phyloP scores from a whole-genome alignment of 2,797 vertebrate genomes.

The Eospalax fontanierii region DNA sequence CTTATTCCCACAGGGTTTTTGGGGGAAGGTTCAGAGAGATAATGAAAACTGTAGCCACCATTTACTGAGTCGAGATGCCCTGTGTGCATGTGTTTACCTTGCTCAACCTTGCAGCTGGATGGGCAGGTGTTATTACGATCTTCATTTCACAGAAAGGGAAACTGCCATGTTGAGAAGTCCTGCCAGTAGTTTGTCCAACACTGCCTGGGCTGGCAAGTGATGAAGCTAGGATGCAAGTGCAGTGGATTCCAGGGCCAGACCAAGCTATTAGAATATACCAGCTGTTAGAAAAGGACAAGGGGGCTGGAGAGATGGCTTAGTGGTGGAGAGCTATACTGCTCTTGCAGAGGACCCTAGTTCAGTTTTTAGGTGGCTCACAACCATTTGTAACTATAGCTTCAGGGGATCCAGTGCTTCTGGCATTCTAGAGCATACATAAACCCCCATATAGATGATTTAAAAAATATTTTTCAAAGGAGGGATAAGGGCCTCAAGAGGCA shows the following conservation, averaged over 20 bases:
- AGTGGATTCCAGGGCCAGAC: not conserved
- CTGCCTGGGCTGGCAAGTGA: not conserved
- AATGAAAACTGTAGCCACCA: not conserved
- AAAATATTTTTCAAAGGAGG: not conserved
- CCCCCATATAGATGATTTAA: too few species aligned
- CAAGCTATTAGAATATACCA: not conserved
- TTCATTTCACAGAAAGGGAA: not conserved
- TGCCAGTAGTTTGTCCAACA: not conserved
- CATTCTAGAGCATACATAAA: too few species aligned
- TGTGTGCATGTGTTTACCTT: not conserved
- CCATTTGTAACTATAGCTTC: too few species aligned
- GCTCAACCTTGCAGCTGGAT: not conserved
- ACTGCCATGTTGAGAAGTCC: not conserved
- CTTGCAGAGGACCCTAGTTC: too few species aligned
- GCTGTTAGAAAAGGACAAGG: not conserved
- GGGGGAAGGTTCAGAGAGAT: not conserved
- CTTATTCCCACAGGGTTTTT: conserved; percentile 24
- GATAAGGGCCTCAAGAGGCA: not conserved
- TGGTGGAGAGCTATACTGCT: too few species aligned
- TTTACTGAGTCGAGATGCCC: not conserved
- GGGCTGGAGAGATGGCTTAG: too few species aligned
- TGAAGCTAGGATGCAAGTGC: not conserved
- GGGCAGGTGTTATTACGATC: not conserved
- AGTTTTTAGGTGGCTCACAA: too few species aligned
- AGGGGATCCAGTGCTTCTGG: too few species aligned